These are phyloP conservation scores for Calliphora vicina DNA, from an alignment of 1,140 invertebrate genomes.

Conservation along the genomic window DNA sequence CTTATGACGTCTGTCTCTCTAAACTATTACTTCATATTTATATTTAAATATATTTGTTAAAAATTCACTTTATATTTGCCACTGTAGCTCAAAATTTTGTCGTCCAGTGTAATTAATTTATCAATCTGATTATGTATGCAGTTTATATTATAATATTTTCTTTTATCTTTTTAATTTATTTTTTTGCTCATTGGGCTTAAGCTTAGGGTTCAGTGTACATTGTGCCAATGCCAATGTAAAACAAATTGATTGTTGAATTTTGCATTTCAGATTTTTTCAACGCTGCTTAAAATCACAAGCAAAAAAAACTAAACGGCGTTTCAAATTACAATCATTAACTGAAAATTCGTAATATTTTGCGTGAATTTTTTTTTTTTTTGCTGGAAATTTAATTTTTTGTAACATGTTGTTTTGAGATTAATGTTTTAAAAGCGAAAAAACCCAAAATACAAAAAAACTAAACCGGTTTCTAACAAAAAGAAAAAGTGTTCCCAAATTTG, in stretches of 20 bases:
- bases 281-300: neutral
- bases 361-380: neutral
- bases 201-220: neutral
- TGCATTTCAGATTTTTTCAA: neutral
- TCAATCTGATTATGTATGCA: neutral
- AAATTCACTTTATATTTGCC: neutral
- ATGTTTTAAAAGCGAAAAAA: neutral
- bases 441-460: neutral
- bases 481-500: neutral
- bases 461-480: neutral
- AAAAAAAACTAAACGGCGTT: neutral
- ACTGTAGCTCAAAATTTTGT: neutral
- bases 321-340: neutral
- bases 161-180: neutral
- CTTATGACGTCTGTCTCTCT: no score
- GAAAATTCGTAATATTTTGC: neutral
- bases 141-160: neutral
- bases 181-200: neutral
- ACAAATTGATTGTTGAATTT: neutral
- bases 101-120: neutral
- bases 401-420: neutral
- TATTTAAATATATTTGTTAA: no score
- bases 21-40: no score
- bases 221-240: neutral
- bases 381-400: neutral